Conservation (phyloP, 1,140 invertebrate genomes). For the Pseudomyrmex gracilis region DNA sequence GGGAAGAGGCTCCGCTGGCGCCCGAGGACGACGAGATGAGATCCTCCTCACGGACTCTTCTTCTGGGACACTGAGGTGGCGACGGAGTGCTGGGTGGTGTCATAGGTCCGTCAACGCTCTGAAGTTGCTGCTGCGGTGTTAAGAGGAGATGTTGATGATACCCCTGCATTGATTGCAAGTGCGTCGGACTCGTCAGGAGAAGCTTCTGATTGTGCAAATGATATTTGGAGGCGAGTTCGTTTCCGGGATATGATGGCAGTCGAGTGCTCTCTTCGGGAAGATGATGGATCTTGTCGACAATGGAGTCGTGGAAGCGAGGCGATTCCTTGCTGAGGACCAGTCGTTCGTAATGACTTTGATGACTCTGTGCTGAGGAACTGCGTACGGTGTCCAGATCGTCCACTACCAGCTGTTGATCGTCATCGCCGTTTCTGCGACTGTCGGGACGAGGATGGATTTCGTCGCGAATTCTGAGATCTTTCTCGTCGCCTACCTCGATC, state of each 20-base stretch:
- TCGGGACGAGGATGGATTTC: constrained; percentile 36
- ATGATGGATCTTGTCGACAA: constrained; percentile 35
- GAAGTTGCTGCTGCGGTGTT: constrained; percentile 78
- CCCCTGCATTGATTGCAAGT: constrained; percentile 66
- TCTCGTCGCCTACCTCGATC: constrained; percentile 80
- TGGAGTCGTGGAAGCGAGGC: constrained; percentile 12
- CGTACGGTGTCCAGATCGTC: constrained; percentile 63
- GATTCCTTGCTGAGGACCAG: constrained; percentile 59
- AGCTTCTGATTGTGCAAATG: constrained; percentile 71
- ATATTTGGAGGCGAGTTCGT: constrained; percentile 66
- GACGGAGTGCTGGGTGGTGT: constrained; percentile 86
- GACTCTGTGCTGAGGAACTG: constrained; percentile 63
- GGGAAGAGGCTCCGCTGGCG: neutral
- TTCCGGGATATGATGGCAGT: constrained; percentile 45
- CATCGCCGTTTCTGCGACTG: constrained; percentile 41
- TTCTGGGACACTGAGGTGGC: constrained; percentile 80
- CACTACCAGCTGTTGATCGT: constrained; percentile 26
- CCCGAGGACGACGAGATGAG: constrained; percentile 55
- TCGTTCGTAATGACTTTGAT: constrained; percentile 64
- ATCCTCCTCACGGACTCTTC: constrained; percentile 76
- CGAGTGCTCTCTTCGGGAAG: constrained; percentile 48
- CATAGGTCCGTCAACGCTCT: constrained; percentile 81
- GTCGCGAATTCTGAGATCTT: constrained; percentile 74
- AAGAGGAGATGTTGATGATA: constrained; percentile 78
- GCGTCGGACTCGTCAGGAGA: constrained; percentile 68